Evolutionary conservation across 2,888 invertebrate genomes (phyloP), one percentile per base, ranked within the genome.

Genomic region (Netelia fuscicornis): DNA sequence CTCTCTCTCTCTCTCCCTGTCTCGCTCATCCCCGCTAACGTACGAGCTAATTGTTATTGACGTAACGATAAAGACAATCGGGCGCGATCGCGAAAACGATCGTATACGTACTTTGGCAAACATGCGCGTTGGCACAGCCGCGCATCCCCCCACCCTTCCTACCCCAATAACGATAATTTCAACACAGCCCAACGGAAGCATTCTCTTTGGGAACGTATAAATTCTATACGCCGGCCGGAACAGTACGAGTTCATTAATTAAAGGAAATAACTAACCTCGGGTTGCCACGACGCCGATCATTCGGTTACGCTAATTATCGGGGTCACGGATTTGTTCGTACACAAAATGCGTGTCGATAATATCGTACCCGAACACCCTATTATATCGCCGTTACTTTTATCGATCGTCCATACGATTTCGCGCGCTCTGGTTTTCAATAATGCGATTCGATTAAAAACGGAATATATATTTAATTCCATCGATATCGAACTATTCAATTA

Each of bases 241-340:
- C 74, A 60, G 71, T 74, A 0, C 71, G 65, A 83, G 76, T 86
- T 83, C 83, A 87, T 86, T 88, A 88, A 88, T 88, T 88, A 86
- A 87, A 76, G 84, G 77, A 77, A 83, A 86, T 75, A 70, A 81
- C 67, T 25, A 78, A 78, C 54, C 65, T 68, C 70, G 82, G 44
- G 56, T 64, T 62, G 25, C 62, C 6, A 20, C 56, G 48, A 13
- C 48, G 62, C 54, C 81, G 71, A 81, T 81, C 71, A 58, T 86
- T 85, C 71, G 83, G 54, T 82, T 77, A 83, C 74, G 84, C 83
- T 81, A 86, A 88, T 88, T 87, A 86, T 80, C 52, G 44, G 60
- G 85, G 79, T 83, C 74, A 5, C 10, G 25, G 13, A 74, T 25
- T 74, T 68, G n/a, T 44, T 17, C 44, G 2, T 25, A 17, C 48